Evolutionary conservation across 2,113 vertebrate species (phyloP).

Genomic region (Ranitomeya imitator): DNA sequence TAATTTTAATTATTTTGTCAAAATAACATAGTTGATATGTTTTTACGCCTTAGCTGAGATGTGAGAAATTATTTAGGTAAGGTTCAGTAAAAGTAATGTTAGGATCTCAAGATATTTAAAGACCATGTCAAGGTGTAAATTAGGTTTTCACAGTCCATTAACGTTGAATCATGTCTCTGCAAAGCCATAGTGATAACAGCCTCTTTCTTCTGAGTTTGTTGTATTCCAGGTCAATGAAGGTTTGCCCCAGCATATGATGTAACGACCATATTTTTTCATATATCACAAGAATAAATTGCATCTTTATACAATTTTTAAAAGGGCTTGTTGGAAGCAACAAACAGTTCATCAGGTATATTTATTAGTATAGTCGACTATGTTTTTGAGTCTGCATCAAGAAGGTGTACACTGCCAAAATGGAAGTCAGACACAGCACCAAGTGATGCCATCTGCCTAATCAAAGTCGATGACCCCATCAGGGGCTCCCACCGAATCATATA

Average conservation of each 20-base stretch:
- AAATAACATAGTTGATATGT: not conserved
- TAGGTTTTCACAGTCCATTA: conserved; percentile 21
- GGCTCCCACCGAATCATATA: too few species aligned
- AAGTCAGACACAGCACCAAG: too few species aligned
- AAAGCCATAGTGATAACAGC: conserved; percentile 35
- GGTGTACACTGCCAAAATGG: too few species aligned
- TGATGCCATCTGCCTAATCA: too few species aligned
- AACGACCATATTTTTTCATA: not conserved
- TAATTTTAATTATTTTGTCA: conserved; percentile 18
- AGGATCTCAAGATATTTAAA: conserved; percentile 14
- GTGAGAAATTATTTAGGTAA: conserved; percentile 7
- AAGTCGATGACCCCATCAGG: too few species aligned
- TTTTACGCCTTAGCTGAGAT: conserved; percentile 2
- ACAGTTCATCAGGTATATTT: not conserved
- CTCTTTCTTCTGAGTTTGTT: not conserved
- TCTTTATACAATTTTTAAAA: not conserved
- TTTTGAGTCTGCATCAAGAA: too few species aligned
- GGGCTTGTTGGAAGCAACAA: not conserved
- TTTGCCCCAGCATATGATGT: not conserved
- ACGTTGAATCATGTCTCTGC: conserved; percentile 22
- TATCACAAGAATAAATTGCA: not conserved
- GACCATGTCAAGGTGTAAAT: conserved; percentile 27
- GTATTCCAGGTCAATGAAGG: not conserved
- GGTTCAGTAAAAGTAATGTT: conserved; percentile 2
- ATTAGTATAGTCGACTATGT: not conserved